These are phyloP conservation scores for Saccopteryx leptura DNA, from an alignment of 2,113 vertebrate genomes.

Conservation along the genomic window DNA sequence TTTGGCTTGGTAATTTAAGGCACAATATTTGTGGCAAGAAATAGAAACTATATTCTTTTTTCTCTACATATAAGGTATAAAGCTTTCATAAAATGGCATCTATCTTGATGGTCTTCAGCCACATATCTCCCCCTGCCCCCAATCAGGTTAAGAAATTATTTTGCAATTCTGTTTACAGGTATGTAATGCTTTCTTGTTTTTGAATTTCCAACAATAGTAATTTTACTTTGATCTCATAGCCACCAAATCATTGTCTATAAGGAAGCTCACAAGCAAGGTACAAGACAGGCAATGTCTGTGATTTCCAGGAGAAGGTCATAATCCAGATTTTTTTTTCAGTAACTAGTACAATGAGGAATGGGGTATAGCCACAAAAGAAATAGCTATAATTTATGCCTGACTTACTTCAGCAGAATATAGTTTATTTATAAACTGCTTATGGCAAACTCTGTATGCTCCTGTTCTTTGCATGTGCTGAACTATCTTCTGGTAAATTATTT, in stretches of 20 bases:
- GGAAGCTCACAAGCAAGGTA: slow-evolving; percentile 87
- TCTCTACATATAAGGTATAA: slow-evolving; percentile 17
- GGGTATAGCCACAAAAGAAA: slow-evolving; percentile 89
- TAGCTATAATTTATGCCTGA: slow-evolving; percentile 92
- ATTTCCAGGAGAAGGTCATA: slow-evolving; percentile 90
- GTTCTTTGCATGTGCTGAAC: slow-evolving; percentile 91
- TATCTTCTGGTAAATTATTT: slow-evolving; percentile 94
- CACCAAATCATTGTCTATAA: slow-evolving; percentile 87
- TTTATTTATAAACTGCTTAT: slow-evolving; percentile 95
- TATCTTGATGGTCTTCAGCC: slow-evolving; percentile 75
- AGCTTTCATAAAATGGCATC: slow-evolving; percentile 76
- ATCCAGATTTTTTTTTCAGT: slow-evolving; percentile 89
- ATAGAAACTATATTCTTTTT: slow-evolving; percentile 54
- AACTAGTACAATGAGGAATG: slow-evolving; percentile 91
- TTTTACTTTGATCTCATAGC: slow-evolving; percentile 89
- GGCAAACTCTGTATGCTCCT: slow-evolving; percentile 92
- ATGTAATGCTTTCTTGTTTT: slow-evolving; percentile 76
- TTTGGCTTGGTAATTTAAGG: slow-evolving; percentile 83
- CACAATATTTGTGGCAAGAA: slow-evolving; percentile 76
- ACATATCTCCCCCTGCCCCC: slow-evolving; percentile 10
- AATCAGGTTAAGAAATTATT: slow-evolving; percentile 79
- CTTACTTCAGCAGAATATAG: slow-evolving; percentile 92
- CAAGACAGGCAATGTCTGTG: slow-evolving; percentile 86
- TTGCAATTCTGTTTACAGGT: slow-evolving; percentile 87
- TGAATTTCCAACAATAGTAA: slow-evolving; percentile 85